Evolutionary conservation across 2,797 vertebrate species (phyloP).

Genomic region (Otus scops): DNA sequence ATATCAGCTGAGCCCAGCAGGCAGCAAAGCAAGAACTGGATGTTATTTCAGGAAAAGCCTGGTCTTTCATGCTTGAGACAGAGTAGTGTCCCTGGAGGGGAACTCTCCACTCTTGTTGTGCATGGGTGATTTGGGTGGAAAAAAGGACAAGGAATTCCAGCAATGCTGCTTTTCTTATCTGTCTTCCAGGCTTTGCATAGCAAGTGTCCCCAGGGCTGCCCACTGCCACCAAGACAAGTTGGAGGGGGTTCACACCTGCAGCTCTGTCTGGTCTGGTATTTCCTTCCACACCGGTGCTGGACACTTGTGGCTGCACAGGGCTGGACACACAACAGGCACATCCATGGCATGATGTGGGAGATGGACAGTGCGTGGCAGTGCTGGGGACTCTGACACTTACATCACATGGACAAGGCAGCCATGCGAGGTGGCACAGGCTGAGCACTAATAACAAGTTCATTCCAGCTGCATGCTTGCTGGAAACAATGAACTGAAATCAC

Average conservation of each 20-base stretch:
- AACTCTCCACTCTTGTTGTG: background rate
- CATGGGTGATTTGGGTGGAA: background rate
- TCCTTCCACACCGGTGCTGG: rapidly evolving
- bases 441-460: background rate
- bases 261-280: background rate
- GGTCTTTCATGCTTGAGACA: constrained; percentile 36
- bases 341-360: background rate
- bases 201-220: background rate
- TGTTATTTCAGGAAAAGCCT: constrained; percentile 56
- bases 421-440: rapidly evolving
- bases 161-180: constrained; percentile 21
- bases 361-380: rapidly evolving
- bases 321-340: background rate
- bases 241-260: background rate
- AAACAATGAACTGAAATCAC: background rate
- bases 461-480: background rate
- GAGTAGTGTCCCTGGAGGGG: background rate
- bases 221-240: background rate
- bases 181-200: background rate
- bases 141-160: constrained; percentile 41
- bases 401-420: background rate
- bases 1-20: constrained; percentile 47
- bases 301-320: background rate
- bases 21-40: constrained; percentile 18
- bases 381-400: background rate